phyloP scores from a whole-genome alignment of 2,113 vertebrate species.

The Podarcis raffonei region DNA sequence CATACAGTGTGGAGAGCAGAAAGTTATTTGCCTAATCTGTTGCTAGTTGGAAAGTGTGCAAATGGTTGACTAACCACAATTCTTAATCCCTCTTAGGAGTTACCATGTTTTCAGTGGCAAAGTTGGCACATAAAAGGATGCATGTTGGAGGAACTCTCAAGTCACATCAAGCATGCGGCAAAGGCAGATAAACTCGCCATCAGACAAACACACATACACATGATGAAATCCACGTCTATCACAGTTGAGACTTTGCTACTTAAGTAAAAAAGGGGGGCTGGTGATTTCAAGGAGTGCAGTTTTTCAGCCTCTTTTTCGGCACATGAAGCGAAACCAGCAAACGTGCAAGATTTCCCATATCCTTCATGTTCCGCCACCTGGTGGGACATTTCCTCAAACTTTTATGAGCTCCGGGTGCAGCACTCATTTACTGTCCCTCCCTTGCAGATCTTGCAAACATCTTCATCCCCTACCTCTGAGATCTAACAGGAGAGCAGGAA shows the following conservation, averaged over 20 bases:
- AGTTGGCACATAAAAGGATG: background rate
- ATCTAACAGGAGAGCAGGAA: constrained; percentile 8
- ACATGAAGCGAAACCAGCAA: background rate
- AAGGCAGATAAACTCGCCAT: background rate
- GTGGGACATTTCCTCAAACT: constrained; percentile 44
- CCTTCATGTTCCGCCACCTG: constrained; percentile 47
- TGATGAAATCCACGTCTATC: background rate
- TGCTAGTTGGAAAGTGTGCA: background rate
- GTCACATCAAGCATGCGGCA: rapidly evolving
- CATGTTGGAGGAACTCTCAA: background rate
- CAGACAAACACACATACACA: background rate
- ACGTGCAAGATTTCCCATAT: background rate
- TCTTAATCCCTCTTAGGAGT: background rate
- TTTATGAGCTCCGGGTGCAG: constrained; percentile 27
- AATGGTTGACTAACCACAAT: background rate
- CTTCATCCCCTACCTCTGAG: constrained; percentile 8
- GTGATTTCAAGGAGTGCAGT: background rate
- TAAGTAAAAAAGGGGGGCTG: background rate
- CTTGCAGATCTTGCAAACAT: constrained; percentile 38
- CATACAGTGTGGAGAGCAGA: background rate
- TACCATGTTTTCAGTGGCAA: background rate
- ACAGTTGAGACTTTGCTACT: background rate
- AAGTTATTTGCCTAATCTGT: background rate
- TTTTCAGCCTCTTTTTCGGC: background rate
- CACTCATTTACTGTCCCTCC: constrained; percentile 34